Conservation (phyloP, 2,888 invertebrate genomes). For the Lasioglossum leucozonium region DNA sequence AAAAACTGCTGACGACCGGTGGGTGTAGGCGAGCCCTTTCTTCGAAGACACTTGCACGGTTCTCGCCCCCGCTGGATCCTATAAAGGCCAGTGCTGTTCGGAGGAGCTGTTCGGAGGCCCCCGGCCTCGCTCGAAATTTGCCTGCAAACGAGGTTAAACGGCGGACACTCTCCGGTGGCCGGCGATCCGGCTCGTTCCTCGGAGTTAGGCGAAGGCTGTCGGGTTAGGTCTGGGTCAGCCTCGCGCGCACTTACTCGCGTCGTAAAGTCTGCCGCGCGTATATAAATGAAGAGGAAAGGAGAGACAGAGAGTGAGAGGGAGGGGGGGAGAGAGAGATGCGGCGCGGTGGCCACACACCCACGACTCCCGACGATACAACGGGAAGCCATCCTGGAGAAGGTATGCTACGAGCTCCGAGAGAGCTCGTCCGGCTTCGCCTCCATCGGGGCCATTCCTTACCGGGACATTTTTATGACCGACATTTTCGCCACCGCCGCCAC, state of each 20-base stretch:
- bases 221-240: conserved; percentile 27
- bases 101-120: conserved; percentile 28
- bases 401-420: conserved; percentile 34
- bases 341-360: conserved; percentile 54
- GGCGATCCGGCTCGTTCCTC: conserved; percentile 19
- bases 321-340: neutral
- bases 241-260: conserved; percentile 51
- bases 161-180: conserved; percentile 16
- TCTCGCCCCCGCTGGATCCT: conserved; percentile 43
- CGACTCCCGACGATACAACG: conserved; percentile 47
- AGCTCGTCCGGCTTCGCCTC: conserved; percentile 57
- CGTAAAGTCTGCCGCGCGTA: conserved; percentile 57
- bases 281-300: conserved; percentile 58
- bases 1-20: conserved; percentile 42
- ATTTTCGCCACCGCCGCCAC: conserved; percentile 68
- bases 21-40: conserved; percentile 12
- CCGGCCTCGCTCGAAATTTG: conserved; percentile 72
- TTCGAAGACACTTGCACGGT: conserved; percentile 14
- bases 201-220: neutral
- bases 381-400: conserved; percentile 42
- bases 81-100: conserved; percentile 46
- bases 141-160: conserved; percentile 74
- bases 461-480: conserved; percentile 77
- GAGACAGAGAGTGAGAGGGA: neutral
- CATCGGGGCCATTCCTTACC: conserved; percentile 70